Conservation (phyloP, 2,888 invertebrate genomes). For the Lasiommata megera region DNA sequence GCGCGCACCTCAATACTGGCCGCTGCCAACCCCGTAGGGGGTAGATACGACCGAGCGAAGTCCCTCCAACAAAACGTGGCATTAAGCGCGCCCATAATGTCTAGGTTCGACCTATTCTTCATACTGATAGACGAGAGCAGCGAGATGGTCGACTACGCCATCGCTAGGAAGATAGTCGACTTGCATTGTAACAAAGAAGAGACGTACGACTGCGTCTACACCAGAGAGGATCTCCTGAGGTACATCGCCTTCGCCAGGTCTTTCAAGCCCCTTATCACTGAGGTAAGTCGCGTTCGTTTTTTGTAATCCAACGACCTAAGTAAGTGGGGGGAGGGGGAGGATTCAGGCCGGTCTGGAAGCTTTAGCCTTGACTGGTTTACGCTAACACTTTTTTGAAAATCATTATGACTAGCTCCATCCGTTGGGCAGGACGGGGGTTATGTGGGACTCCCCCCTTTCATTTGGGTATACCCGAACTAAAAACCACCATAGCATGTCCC, state of each 20-base stretch:
- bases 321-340: too few relatives aligned
- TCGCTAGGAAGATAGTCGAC: slow-evolving; percentile 97
- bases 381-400: too few relatives aligned
- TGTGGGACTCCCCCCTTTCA: too few relatives aligned
- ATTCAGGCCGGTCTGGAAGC: too few relatives aligned
- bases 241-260: slow-evolving; percentile 98
- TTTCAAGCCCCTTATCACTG: slow-evolving; percentile 93
- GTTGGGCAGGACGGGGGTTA: too few relatives aligned
- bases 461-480: too few relatives aligned
- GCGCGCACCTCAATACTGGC: slow-evolving; percentile 98
- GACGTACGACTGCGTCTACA: slow-evolving; percentile 89
- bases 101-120: slow-evolving; percentile 98
- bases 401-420: too few relatives aligned
- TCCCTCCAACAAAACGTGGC: slow-evolving; percentile 97
- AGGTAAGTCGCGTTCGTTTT: too few relatives aligned
- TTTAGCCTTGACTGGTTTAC: too few relatives aligned
- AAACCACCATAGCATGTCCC: too few relatives aligned
- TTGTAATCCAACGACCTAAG: too few relatives aligned
- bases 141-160: slow-evolving; percentile 95
- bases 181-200: slow-evolving; percentile 93
- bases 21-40: slow-evolving; percentile 99
- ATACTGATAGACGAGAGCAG: slow-evolving; percentile 97
- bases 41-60: slow-evolving; percentile 96
- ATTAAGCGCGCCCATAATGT: slow-evolving; percentile 98
- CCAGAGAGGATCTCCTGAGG: slow-evolving; percentile 93